A percentile compares a stretch with the other conserved stretches of the same genome.
Evolutionary conservation across 2,888 invertebrate genomes (phyloP).

Genomic region (Dolichopus griseipennis): DNA sequence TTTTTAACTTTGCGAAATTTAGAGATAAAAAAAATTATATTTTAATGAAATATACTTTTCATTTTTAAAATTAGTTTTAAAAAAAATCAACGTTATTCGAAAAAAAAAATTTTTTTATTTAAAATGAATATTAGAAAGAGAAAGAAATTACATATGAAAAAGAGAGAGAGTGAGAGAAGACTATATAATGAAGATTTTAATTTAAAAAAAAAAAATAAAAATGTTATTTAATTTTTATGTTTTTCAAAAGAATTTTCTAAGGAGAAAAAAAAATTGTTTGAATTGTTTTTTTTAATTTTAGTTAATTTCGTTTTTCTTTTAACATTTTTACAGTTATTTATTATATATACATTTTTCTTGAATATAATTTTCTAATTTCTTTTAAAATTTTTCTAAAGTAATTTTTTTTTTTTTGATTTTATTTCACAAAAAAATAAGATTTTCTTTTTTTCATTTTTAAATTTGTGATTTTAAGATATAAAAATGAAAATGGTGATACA

Average conservation of each 20-base stretch:
- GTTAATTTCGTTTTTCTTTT: background rate
- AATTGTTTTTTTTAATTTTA: background rate
- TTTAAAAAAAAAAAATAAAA: slow-evolving; percentile 9
- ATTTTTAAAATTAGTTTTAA: background rate
- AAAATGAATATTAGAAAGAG: background rate
- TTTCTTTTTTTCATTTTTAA: too few species aligned
- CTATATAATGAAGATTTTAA: background rate
- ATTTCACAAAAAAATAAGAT: too few species aligned
- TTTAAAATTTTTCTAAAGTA: too few species aligned
- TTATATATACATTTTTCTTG: background rate
- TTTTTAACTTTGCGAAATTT: background rate
- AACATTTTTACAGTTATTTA: too few species aligned
- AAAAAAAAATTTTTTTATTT: background rate
- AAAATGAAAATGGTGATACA: too few species aligned
- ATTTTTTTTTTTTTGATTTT: too few species aligned
- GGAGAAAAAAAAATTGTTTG: background rate
- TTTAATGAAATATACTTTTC: background rate
- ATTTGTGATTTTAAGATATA: too few species aligned
- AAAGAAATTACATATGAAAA: background rate
- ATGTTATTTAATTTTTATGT: background rate
- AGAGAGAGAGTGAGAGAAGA: slow-evolving; percentile 21
- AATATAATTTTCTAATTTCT: background rate
- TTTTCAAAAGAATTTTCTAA: too few species aligned
- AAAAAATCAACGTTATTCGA: background rate
- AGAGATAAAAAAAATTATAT: too few species aligned